Conservation (phyloP, 2,113 vertebrate species). For the Calonectris borealis region DNA sequence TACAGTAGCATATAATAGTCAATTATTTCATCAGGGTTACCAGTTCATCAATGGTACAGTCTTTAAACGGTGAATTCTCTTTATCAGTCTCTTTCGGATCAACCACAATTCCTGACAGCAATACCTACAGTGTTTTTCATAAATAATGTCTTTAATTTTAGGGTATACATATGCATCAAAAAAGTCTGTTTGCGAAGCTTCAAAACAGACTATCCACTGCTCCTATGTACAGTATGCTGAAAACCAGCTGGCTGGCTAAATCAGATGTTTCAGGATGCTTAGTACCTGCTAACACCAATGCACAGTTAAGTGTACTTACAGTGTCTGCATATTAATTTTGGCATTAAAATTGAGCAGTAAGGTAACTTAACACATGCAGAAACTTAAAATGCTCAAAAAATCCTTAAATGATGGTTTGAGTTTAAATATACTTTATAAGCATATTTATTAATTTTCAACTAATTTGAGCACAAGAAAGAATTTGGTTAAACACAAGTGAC, state of each 20-base stretch:
- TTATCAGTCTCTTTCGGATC: slow-evolving; percentile 80
- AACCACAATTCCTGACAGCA: slow-evolving; percentile 78
- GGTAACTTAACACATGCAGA: background rate
- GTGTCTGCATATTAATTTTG: background rate
- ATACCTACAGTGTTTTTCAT: slow-evolving; percentile 69
- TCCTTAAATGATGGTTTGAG: background rate
- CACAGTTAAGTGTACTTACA: background rate
- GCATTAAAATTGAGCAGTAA: background rate
- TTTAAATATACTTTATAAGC: background rate
- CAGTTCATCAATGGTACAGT: slow-evolving; percentile 65
- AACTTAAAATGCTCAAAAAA: background rate
- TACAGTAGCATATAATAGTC: background rate
- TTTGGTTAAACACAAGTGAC: background rate
- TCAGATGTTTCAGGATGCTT: background rate
- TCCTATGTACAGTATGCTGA: background rate
- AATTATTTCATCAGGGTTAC: slow-evolving; percentile 68
- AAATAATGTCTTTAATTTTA: background rate
- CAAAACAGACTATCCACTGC: background rate
- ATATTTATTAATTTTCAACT: background rate
- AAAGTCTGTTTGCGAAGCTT: background rate
- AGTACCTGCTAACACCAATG: background rate
- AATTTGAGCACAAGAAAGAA: background rate
- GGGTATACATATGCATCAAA: background rate
- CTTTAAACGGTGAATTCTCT: slow-evolving; percentile 80
- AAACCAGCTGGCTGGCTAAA: background rate